A percentile compares a stretch with the other conserved stretches of the same genome.
phyloP scores from a whole-genome alignment of 1,140 invertebrate species.

The Planococcus citri region DNA sequence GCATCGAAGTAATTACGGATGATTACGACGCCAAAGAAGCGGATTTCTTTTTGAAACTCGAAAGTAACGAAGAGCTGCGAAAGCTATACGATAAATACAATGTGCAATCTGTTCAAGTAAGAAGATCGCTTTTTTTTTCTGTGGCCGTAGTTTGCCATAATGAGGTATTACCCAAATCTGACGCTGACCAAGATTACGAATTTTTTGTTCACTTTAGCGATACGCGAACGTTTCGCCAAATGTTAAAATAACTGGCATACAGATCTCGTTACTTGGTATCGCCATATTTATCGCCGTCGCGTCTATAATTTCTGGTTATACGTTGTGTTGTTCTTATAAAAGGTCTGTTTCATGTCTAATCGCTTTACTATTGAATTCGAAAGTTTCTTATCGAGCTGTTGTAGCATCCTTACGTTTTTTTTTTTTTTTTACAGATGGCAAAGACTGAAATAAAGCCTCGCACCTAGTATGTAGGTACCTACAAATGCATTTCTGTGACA shows the following conservation, averaged over 20 bases:
- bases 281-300: conserved; percentile 48
- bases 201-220: conserved; percentile 34
- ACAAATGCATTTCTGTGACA: too few relatives aligned
- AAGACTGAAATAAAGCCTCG: conserved; percentile 11
- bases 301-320: conserved; percentile 43
- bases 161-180: background rate
- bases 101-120: conserved; percentile 47
- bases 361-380: too few relatives aligned
- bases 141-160: too few relatives aligned
- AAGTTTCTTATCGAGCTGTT: too few relatives aligned
- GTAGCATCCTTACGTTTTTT: too few relatives aligned
- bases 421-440: conserved; percentile 14
- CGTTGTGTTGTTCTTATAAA: conserved; percentile 48
- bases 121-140: background rate
- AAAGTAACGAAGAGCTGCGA: conserved; percentile 35
- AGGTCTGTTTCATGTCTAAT: too few relatives aligned
- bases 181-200: too few relatives aligned
- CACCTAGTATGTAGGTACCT: too few relatives aligned
- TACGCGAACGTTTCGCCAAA: conserved; percentile 38
- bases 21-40: too few relatives aligned
- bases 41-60: too few relatives aligned
- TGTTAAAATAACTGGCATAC: conserved; percentile 44
- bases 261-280: conserved; percentile 50
- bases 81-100: conserved; percentile 46
- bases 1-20: too few relatives aligned